Evolutionary conservation across 2,797 vertebrate species (phyloP), one percentile per base, ranked within the genome.

Genomic region (Poecilia gillii): DNA sequence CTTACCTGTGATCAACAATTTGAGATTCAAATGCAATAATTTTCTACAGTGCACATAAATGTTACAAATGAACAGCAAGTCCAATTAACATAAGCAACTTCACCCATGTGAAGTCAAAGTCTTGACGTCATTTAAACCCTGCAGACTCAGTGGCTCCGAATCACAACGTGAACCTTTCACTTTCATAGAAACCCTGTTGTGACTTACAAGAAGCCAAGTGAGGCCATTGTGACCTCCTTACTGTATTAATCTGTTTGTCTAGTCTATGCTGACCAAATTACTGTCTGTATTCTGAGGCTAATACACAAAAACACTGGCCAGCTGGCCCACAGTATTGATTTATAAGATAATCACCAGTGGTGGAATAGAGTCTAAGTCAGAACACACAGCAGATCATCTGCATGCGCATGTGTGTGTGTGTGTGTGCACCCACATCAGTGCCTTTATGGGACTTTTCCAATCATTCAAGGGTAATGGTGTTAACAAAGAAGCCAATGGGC

Each of bases 221-320:
- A 91, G 84, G 91, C 82, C 85, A 88, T 80, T 25, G 89, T 91
- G 92, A 95, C 91, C 91, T 94, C 88, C 89, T 87, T 92, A 94
- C 93, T 91, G 83, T 88, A 94, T 95, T 94, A 92, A 93, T 93
- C 91, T 91, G 88, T 91, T 93, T 93, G 87, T 89, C 91, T 94
- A 92, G 92, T 94, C 94, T 89, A 90, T 91, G 83, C 88, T 91
- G 91, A 90, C 88, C 93, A 84, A 85, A 95, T 96, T 95, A 95
- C 93, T 94, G 94, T 95, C 94, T 74, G 76, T 90, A 90, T 92
- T 91, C 90, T 79, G 85, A 87, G 88, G 90, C 93, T 94, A 94
- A 95, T 92, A 91, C 83, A 86, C 14, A 90, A 94, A 95, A 94
- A 95, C 94, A 91, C 86, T 94, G 91, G 88, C 95, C 95, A 96